A percentile compares a stretch with the other conserved stretches of the same genome.
Conservation (phyloP, 37 sponge, comb jelly and placozoan genomes). For the Aphrocallistes beatrix region DNA sequence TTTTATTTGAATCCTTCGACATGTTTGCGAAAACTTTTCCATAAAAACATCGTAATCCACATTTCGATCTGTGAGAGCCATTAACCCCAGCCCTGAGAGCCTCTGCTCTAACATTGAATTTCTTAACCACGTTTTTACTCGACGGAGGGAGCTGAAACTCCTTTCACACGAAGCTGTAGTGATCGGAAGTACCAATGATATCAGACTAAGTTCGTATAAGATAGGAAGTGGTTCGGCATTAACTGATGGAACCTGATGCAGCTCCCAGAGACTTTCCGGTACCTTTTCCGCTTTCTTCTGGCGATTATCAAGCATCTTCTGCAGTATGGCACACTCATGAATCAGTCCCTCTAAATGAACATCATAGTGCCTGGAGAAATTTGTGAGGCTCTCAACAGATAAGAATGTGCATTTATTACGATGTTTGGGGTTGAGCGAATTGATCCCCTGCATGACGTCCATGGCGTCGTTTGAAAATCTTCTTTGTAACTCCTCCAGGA, state of each 20-base stretch:
- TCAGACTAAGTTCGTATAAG: background rate
- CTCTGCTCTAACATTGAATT: background rate
- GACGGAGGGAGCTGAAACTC: background rate
- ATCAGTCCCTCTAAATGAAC: background rate
- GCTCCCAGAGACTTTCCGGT: background rate
- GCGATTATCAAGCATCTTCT: background rate
- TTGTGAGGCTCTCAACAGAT: background rate
- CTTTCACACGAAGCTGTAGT: background rate
- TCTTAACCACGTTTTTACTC: background rate
- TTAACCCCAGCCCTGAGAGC: background rate
- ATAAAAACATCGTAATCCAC: background rate
- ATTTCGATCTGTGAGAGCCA: too few relatives aligned
- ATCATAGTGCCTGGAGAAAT: background rate
- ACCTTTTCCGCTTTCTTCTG: background rate
- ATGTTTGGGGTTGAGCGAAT: background rate
- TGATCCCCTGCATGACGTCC: background rate
- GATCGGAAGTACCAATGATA: background rate
- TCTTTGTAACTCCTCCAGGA: background rate
- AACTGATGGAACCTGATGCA: too few relatives aligned
- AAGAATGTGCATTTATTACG: background rate
- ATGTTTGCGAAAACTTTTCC: background rate
- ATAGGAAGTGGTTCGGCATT: background rate
- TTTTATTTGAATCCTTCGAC: background rate
- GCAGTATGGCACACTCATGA: background rate
- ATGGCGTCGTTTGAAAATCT: background rate